Conservation (phyloP, 2,888 invertebrate genomes). For the Platycheirus albimanus region DNA sequence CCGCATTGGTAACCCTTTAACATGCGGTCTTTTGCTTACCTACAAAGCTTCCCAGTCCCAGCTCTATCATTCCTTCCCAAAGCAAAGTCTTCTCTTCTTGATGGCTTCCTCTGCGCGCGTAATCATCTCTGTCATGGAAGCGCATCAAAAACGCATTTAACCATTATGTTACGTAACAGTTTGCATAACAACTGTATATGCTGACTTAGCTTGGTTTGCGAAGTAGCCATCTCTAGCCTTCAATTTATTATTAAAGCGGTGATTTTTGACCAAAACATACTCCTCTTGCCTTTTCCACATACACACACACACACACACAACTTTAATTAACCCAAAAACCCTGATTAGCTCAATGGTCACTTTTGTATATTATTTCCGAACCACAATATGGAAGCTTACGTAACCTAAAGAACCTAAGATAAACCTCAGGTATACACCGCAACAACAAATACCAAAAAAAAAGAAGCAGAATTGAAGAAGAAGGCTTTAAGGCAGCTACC, state of each 20-base stretch:
- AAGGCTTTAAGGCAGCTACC: slow-evolving; percentile 8
- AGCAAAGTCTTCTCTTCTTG: no score
- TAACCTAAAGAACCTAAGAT: slow-evolving; percentile 8
- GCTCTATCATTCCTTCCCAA: no score
- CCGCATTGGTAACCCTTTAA: slow-evolving; percentile 46
- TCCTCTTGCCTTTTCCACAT: no score
- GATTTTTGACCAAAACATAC: neutral
- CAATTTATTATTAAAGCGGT: slow-evolving; percentile 11
- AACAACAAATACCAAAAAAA: slow-evolving; percentile 5
- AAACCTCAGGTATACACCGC: slow-evolving; percentile 18
- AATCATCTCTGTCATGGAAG: slow-evolving; percentile 44
- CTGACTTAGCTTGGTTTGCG: neutral
- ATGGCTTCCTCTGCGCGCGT: slow-evolving; percentile 1
- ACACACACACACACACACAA: neutral
- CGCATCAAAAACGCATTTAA: slow-evolving; percentile 68
- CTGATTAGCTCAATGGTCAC: slow-evolving; percentile 59
- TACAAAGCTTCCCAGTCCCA: no score
- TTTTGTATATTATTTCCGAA: neutral
- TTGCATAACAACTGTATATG: neutral
- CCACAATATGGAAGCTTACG: neutral
- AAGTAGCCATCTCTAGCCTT: neutral
- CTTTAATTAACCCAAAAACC: slow-evolving; percentile 68
- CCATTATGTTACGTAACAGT: slow-evolving; percentile 41
- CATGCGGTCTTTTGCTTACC: neutral
- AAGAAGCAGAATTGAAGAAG: neutral